phyloP scores from a whole-genome alignment of 2,113 vertebrate genomes.

The Boleophthalmus pectinirostris region DNA sequence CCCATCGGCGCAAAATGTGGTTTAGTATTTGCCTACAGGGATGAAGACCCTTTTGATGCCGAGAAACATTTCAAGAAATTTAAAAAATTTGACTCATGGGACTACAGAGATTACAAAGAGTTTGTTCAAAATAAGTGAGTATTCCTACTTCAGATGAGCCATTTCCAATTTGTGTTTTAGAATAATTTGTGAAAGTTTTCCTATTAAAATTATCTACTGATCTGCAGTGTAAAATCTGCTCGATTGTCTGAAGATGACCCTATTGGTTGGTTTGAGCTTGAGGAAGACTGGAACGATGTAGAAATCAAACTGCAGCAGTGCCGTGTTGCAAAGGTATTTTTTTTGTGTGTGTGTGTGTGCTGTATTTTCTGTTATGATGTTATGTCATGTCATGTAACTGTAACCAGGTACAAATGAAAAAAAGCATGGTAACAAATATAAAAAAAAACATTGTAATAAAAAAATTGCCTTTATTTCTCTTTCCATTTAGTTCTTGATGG shows the following conservation, averaged over 20 bases:
- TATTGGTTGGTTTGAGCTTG: constrained; percentile 95
- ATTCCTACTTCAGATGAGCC: background rate
- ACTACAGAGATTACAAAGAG: constrained; percentile 85
- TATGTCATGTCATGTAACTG: background rate
- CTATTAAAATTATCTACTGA: background rate
- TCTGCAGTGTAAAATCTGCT: constrained; percentile 55
- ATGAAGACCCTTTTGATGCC: constrained; percentile 83
- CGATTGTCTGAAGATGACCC: constrained; percentile 86
- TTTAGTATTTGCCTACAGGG: constrained; percentile 90
- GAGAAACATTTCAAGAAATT: constrained; percentile 93
- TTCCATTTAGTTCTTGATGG: constrained; percentile 89
- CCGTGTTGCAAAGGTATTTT: constrained; percentile 83
- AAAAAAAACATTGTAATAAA: background rate
- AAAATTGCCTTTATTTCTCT: background rate
- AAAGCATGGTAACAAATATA: background rate
- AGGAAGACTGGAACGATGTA: constrained; percentile 95
- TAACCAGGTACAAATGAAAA: background rate
- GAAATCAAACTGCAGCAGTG: constrained; percentile 92
- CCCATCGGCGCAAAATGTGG: constrained; percentile 96
- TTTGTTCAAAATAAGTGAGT: constrained; percentile 88
- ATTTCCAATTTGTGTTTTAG: background rate
- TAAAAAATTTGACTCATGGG: constrained; percentile 88
- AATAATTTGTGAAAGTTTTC: background rate
- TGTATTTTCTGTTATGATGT: background rate
- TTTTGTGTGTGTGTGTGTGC: no score